Conservation (phyloP, 2,888 invertebrate genomes). For the Lasioglossum morio region DNA sequence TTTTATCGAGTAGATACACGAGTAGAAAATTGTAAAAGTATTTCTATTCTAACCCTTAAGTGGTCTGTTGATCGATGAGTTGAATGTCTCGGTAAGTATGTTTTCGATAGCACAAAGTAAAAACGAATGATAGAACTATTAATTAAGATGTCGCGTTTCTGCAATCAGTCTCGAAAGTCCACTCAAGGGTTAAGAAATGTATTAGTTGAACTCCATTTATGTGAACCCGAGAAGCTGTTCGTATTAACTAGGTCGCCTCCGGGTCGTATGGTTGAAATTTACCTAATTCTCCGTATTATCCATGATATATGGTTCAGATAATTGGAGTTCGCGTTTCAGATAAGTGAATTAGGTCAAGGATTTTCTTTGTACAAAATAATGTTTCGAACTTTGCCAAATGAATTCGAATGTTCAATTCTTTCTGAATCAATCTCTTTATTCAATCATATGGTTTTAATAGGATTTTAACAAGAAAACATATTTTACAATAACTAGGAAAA, state of each 20-base stretch:
- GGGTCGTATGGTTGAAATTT: background rate
- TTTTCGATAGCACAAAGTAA: background rate
- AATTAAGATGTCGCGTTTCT: background rate
- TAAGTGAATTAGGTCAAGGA: conserved; percentile 9
- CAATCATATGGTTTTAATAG: background rate
- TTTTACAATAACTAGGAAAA: background rate
- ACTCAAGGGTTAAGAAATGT: background rate
- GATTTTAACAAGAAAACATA: background rate
- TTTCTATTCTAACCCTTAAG: background rate
- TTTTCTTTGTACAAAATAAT: background rate
- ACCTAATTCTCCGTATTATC: background rate
- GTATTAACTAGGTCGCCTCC: background rate
- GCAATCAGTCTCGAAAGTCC: background rate
- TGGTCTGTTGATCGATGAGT: background rate
- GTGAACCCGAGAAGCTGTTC: background rate
- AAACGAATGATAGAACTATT: background rate
- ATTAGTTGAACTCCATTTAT: background rate
- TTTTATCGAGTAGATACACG: background rate
- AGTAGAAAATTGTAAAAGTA: conserved; percentile 7
- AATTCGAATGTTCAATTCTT: background rate
- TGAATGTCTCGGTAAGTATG: background rate
- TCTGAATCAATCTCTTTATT: background rate
- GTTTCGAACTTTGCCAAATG: background rate
- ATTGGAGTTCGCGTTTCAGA: background rate
- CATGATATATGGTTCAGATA: conserved; percentile 1